Percentiles rank a stretch among this genome's conserved stretches.
Evolutionary conservation across 2,888 invertebrate species (phyloP).

Genomic region (Philopedon plagiatum): DNA sequence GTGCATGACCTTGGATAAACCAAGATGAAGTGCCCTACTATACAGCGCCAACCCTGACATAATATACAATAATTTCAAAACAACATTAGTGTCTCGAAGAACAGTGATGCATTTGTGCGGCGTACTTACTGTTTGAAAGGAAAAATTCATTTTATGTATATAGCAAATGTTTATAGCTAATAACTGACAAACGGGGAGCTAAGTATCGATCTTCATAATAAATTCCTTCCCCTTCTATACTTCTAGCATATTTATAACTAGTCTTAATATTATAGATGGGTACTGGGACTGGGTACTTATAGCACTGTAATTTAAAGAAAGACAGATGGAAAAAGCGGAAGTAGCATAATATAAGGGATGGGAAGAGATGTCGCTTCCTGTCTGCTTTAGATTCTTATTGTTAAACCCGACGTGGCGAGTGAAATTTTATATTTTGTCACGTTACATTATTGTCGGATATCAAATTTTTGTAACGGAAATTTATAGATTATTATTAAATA

Average conservation of each 20-base stretch:
- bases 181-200: too few species aligned
- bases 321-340: slow-evolving; percentile 38
- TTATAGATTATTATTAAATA: background rate
- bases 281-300: slow-evolving; percentile 2
- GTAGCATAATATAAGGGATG: slow-evolving; percentile 36
- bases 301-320: slow-evolving; percentile 22
- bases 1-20: too few species aligned
- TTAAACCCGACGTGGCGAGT: slow-evolving; percentile 15
- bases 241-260: background rate
- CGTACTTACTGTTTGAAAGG: too few species aligned
- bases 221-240: too few species aligned
- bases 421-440: slow-evolving; percentile 43
- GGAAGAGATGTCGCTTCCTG: slow-evolving; percentile 42
- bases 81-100: too few species aligned
- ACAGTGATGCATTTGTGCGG: too few species aligned
- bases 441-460: slow-evolving; percentile 6
- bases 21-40: too few species aligned
- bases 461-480: background rate
- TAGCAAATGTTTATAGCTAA: too few species aligned
- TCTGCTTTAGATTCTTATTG: slow-evolving; percentile 28
- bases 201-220: too few species aligned
- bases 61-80: too few species aligned
- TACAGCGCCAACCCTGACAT: too few species aligned
- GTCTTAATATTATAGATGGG: background rate
- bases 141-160: too few species aligned